Evolutionary conservation across 1,140 invertebrate species (phyloP), one percentile per base, ranked within the genome.

Genomic region (Sminthurides bifidus): DNA sequence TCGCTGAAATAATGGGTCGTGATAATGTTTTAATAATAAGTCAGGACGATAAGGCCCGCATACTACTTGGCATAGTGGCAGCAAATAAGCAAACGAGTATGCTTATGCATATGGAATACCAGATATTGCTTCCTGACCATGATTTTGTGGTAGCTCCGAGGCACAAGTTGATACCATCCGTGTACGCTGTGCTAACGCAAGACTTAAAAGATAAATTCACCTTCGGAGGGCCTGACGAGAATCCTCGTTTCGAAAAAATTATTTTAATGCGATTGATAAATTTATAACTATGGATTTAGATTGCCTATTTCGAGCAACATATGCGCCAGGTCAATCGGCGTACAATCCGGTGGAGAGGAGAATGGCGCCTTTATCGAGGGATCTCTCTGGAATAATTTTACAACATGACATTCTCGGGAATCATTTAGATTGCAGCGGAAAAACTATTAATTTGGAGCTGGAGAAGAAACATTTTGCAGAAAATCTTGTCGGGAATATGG

Each of bases 71-170:
- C 24, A 50, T 71, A 24, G 68, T 70, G 50, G 71, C 69, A 48
- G 71, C 67, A 40, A 72, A 71, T 26, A 71, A 67, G 57, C 70
- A 73, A 61, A 54, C 66, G 12, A 61, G 59, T 3, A 45, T 68
- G 4, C 43, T 73, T 59, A 72, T 73, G 69, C 65, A 71, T 65
- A 41, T 74, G 37, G 67, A 73, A 45, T 73, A 73, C 59, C 41
- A 60, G 53, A 59, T 73, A 6, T 54, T 30, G 33, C 64, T 73
- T 21, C 69, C 72, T 29, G 70, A 73, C 64, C 71, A 73, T 66
- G 72, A 75, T 60, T 74, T 65, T 59, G 68, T 72, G 10, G 62
- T 72, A 58, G 71, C 67, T 33, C 30, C 54, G 27, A 41, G 38
- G 8, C 70, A 72, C 57, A 71, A 71, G 56, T 14, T 54, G 12